A percentile compares a stretch with the other conserved stretches of the same genome.
These are phyloP conservation scores for Esox lucius DNA, from an alignment of 2,797 vertebrate genomes.

Conservation along the genomic window DNA sequence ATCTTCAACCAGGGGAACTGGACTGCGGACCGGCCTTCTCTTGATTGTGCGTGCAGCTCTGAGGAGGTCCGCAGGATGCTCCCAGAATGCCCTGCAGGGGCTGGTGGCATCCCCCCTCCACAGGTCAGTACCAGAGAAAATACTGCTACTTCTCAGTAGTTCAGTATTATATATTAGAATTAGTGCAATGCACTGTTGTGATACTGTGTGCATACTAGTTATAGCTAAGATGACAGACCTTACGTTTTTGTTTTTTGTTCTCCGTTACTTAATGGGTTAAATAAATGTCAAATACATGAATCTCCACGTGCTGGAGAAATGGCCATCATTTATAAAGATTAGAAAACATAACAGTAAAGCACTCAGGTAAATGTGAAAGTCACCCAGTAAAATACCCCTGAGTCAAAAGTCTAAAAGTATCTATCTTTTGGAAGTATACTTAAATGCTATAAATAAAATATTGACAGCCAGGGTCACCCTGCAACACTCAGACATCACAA, in stretches of 20 bases:
- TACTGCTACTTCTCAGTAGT: not conserved
- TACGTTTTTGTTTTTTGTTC: not conserved
- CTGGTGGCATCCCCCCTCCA: conserved; percentile 78
- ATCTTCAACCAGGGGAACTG: conserved; percentile 75
- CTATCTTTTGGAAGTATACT: too few relatives aligned
- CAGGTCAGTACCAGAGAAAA: not conserved
- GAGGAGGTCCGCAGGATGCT: conserved; percentile 78
- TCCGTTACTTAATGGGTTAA: not conserved
- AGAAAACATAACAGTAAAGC: too few relatives aligned
- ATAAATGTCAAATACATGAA: not conserved
- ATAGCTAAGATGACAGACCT: not conserved
- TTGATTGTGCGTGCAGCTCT: conserved; percentile 81
- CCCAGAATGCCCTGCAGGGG: conserved; percentile 80
- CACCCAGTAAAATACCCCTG: too few relatives aligned
- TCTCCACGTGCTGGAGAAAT: too few relatives aligned
- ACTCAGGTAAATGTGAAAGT: too few relatives aligned
- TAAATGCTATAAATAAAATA: too few relatives aligned
- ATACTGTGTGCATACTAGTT: not conserved
- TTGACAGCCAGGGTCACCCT: too few relatives aligned
- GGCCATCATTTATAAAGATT: too few relatives aligned
- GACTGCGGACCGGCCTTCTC: conserved; percentile 72
- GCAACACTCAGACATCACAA: too few relatives aligned
- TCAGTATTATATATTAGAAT: not conserved
- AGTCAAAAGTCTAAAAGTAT: too few relatives aligned
- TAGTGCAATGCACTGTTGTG: not conserved